Evolutionary conservation across 2,113 vertebrate genomes (phyloP).

Genomic region (Sterna hirundo): DNA sequence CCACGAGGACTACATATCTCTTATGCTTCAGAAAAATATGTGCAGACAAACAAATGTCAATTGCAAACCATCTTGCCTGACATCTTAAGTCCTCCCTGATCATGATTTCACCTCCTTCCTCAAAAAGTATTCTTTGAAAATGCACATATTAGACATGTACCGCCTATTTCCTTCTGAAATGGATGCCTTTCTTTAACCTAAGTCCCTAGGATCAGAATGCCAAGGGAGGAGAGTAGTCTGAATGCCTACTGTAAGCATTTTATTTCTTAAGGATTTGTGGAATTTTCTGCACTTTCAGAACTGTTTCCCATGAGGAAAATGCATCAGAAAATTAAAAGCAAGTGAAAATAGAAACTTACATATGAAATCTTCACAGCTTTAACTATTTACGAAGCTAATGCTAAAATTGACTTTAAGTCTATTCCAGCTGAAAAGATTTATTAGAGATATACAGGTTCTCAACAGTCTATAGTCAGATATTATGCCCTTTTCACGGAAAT

Average conservation of each 20-base stretch:
- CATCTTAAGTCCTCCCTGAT: background rate
- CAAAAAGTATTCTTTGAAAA: background rate
- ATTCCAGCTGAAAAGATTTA: background rate
- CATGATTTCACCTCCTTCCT: background rate
- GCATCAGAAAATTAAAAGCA: background rate
- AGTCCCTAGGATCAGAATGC: background rate
- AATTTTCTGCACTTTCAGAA: background rate
- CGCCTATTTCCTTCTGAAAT: background rate
- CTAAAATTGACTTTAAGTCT: background rate
- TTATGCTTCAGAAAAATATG: conserved; percentile 30
- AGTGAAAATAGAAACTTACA: background rate
- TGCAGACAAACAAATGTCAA: conserved; percentile 37
- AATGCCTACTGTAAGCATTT: background rate
- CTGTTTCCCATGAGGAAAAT: background rate
- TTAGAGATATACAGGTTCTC: background rate
- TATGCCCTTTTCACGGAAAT: background rate
- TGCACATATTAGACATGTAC: background rate
- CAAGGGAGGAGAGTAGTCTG: background rate
- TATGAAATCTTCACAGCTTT: background rate
- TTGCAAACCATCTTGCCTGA: background rate
- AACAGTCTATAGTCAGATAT: background rate
- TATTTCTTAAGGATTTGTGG: background rate
- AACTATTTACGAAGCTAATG: background rate
- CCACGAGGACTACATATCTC: background rate
- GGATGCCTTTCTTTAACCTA: background rate